Conservation (phyloP, 2,113 vertebrate genomes). For the Sitta europaea region DNA sequence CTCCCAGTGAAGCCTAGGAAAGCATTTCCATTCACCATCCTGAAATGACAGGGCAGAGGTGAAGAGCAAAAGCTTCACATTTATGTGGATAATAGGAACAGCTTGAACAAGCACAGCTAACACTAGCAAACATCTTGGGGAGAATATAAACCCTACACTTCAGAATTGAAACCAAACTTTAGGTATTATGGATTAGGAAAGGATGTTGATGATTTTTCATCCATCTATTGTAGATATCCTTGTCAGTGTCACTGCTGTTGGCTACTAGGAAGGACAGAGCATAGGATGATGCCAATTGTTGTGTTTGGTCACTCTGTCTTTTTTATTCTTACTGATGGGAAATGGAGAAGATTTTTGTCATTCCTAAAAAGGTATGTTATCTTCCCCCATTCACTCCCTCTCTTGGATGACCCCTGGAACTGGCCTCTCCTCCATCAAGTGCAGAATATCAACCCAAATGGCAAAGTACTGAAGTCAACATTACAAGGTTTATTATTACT, state of each 20-base stretch:
- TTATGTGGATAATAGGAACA: neutral
- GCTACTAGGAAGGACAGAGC: neutral
- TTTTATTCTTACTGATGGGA: neutral
- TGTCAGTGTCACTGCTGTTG: neutral
- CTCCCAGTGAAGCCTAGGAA: neutral
- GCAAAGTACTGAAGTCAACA: neutral
- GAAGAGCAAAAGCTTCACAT: constrained; percentile 1
- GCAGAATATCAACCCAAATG: neutral
- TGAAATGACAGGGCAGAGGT: neutral
- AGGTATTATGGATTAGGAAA: neutral
- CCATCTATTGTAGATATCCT: neutral
- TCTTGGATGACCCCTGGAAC: neutral
- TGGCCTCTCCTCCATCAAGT: neutral
- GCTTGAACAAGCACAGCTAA: neutral
- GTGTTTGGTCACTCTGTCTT: neutral
- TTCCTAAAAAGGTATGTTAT: neutral
- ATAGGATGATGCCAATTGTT: neutral
- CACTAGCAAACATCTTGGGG: neutral
- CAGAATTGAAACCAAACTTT: neutral
- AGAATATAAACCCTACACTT: neutral
- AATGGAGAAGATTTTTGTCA: neutral
- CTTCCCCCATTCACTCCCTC: neutral
- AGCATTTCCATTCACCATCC: neutral
- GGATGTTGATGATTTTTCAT: neutral
- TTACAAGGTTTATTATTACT: neutral